Percentiles rank a stretch among this genome's conserved stretches.
Conservation (phyloP, 92 coral and sea anemone species). For the Palythoa caribaeorum region DNA sequence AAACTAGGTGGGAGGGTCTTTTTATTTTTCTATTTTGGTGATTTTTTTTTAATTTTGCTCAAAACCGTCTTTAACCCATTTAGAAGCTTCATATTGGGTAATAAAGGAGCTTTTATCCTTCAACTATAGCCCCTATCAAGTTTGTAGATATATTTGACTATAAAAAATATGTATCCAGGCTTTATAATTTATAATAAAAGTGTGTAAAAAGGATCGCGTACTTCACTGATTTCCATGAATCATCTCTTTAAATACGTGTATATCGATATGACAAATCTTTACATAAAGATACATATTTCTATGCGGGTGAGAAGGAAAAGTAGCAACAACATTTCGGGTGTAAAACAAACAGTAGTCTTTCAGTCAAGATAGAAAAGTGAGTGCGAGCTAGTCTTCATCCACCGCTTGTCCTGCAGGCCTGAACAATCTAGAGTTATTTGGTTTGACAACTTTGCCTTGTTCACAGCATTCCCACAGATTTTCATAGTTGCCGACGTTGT, state of each 20-base stretch:
- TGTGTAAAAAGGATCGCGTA: too few relatives aligned
- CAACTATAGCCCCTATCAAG: neutral
- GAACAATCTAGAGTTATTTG: neutral
- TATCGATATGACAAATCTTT: neutral
- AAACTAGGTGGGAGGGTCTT: neutral
- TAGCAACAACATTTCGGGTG: constrained; percentile 6
- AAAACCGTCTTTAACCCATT: neutral
- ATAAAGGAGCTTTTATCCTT: neutral
- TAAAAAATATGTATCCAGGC: neutral
- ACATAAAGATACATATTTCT: neutral
- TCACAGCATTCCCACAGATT: constrained; percentile 11
- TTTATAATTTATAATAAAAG: too few relatives aligned
- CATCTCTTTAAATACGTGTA: neutral
- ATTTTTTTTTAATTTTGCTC: neutral
- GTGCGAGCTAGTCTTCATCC: too few relatives aligned
- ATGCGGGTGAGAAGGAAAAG: neutral
- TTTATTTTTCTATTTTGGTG: neutral
- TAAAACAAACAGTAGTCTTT: neutral
- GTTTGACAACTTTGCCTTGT: constrained; percentile 31
- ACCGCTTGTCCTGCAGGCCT: neutral
- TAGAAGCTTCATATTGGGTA: neutral
- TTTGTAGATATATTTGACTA: constrained; percentile 1
- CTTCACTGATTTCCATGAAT: neutral
- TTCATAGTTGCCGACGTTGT: too few relatives aligned
- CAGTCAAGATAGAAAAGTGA: too few relatives aligned